Evolutionary conservation across 1,140 invertebrate species (phyloP), one percentile per base, ranked within the genome.

Genomic region (Ceratina japonica): DNA sequence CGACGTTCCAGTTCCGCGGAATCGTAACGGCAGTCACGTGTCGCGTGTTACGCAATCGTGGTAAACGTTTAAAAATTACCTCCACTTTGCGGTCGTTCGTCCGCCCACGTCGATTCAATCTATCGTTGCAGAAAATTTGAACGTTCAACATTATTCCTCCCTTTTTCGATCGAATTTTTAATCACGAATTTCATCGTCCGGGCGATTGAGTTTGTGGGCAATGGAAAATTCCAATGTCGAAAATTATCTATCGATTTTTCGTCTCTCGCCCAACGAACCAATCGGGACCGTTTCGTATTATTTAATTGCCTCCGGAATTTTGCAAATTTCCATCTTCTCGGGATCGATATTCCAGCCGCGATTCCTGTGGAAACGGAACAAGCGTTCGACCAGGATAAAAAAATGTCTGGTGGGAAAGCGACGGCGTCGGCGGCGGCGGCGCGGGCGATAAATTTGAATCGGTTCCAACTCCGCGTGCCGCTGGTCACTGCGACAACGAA

Each of bases 371-470:
- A 44, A 44, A 44, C 10, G 37, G 37, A 44, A 44, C 37, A 44
- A 44, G 37, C 37, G 37, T 44, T 16, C 54, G 54, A 56, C 16
- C 16, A 3, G 54, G 54, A 56, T 56, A 1, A 56, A 56, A 52
- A 68, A 68, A 68, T 51, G 22, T 52, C 22, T 49, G 64, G 20
- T 18, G 37, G 64, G 20, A 22, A 15, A 31, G 10, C 27, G 27
- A 4, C 16, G 13, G 15, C 13, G 37, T 3, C 37, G 37, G 10
- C 27, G 27, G 27, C 16, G 13, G 15, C 13, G 37, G 37, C 37
- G 37, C 37, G 37, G 37, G 44, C 44, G 65, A 76, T 58, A 71
- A 77, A 77, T 71, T 77, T 77, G 75, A 77, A 61, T 69, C 66
- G 4, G 75, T 62, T 77, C 58, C 66, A 77, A 59, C 15, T 31